Percentiles rank a stretch among this genome's conserved stretches.
These are phyloP conservation scores for Parnassius mnemosyne DNA, from an alignment of 2,888 invertebrate species.

Conservation along the genomic window DNA sequence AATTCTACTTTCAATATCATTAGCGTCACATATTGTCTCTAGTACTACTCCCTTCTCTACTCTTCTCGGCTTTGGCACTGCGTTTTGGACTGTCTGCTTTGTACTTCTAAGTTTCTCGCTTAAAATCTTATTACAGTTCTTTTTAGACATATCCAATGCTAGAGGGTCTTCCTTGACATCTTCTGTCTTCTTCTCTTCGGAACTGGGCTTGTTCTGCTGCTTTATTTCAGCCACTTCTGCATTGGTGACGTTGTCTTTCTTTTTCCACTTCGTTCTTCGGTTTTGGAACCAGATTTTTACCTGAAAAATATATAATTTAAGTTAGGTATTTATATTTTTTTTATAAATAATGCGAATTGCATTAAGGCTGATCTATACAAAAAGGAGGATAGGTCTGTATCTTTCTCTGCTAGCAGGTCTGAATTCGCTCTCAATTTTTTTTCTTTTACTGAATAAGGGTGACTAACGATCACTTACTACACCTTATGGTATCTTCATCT, in stretches of 20 bases:
- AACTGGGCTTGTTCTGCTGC: slow-evolving; percentile 67
- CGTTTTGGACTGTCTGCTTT: slow-evolving; percentile 46
- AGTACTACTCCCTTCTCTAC: slow-evolving; percentile 64
- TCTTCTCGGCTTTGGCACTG: slow-evolving; percentile 57
- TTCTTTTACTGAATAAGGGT: too few species aligned
- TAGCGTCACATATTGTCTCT: slow-evolving; percentile 63
- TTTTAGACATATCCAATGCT: slow-evolving; percentile 71
- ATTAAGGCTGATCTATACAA: too few species aligned
- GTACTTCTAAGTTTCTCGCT: slow-evolving; percentile 63
- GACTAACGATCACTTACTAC: too few species aligned
- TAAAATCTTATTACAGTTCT: slow-evolving; percentile 64
- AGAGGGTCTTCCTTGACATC: slow-evolving; percentile 59
- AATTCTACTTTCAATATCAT: slow-evolving; percentile 74
- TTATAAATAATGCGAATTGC: too few species aligned
- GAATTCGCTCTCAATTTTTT: too few species aligned
- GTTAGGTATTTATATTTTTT: neutral
- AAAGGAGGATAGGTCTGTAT: too few species aligned
- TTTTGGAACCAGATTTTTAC: slow-evolving; percentile 96
- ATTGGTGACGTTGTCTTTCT: slow-evolving; percentile 94
- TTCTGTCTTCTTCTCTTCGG: slow-evolving; percentile 55
- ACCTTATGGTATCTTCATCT: too few species aligned
- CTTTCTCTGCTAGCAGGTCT: too few species aligned
- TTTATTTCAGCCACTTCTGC: slow-evolving; percentile 93
- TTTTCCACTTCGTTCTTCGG: slow-evolving; percentile 87
- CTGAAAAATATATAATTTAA: slow-evolving; percentile 68